A percentile compares a stretch with the other conserved stretches of the same genome.
phyloP scores from a whole-genome alignment of 2,797 vertebrate genomes.

The Muscicapa comitata region DNA sequence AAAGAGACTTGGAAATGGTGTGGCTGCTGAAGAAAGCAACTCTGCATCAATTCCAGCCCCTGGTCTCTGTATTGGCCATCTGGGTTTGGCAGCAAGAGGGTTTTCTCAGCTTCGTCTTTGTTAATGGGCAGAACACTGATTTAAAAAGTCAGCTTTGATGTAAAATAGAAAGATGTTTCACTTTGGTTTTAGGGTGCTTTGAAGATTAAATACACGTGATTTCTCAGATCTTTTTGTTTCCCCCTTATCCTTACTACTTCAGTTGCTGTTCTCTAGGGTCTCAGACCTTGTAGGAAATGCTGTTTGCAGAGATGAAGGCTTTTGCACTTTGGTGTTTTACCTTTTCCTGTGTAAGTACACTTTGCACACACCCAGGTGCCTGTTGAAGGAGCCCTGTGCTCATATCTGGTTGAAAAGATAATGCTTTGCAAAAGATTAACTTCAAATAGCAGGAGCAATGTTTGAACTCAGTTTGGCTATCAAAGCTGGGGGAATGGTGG shows the following conservation, averaged over 20 bases:
- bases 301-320: not conserved
- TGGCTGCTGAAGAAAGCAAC: not conserved
- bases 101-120: not conserved
- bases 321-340: not conserved
- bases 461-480: not conserved
- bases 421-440: not conserved
- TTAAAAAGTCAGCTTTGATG: not conserved
- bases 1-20: not conserved
- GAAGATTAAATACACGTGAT: not conserved
- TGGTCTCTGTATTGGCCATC: not conserved
- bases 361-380: not conserved
- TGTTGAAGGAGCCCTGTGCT: not conserved
- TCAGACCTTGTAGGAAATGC: not conserved
- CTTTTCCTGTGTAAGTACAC: not conserved
- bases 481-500: not conserved
- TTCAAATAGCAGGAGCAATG: not conserved
- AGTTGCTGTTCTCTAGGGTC: not conserved
- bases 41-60: not conserved
- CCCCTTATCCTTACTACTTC: not conserved
- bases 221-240: slow-evolving; percentile 7
- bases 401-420: not conserved
- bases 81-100: not conserved
- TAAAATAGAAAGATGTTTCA: not conserved
- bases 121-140: not conserved
- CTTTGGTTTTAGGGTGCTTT: slow-evolving; percentile 1